phyloP scores from a whole-genome alignment of 2,888 invertebrate species.

The Macroteleia sp. region DNA sequence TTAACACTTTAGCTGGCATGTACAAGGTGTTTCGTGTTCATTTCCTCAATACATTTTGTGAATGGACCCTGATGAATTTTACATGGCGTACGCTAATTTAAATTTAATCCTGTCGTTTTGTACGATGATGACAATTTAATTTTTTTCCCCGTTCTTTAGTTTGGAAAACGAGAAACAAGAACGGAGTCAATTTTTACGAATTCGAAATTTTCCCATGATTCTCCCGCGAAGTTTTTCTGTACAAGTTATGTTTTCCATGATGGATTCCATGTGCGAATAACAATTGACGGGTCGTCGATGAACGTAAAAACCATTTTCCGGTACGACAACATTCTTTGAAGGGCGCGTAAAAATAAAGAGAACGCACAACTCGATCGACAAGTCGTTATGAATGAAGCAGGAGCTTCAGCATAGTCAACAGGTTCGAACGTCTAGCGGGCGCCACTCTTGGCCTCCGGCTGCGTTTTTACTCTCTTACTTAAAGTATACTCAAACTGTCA shows the following conservation, averaged over 20 bases:
- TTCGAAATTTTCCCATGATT: neutral
- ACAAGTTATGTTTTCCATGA: constrained; percentile 16
- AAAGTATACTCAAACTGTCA: constrained; percentile 53
- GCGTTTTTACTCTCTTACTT: constrained; percentile 71
- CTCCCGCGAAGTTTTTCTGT: constrained; percentile 14
- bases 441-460: constrained; percentile 77
- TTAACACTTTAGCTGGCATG: constrained; percentile 56
- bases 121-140: constrained; percentile 6
- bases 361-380: constrained; percentile 67
- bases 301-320: constrained; percentile 64
- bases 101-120: neutral
- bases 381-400: constrained; percentile 72
- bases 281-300: constrained; percentile 46
- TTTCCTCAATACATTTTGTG: constrained; percentile 36
- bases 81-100: constrained; percentile 15
- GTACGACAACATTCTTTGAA: constrained; percentile 66
- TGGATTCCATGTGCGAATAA: constrained; percentile 32
- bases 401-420: constrained; percentile 65
- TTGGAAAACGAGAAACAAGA: too few relatives aligned
- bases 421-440: constrained; percentile 78
- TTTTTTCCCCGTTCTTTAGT: neutral
- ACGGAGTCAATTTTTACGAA: neutral
- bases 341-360: constrained; percentile 66
- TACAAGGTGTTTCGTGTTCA: constrained; percentile 40
- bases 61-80: constrained; percentile 50